phyloP scores from a whole-genome alignment of 64 coral and sea anemone species.

The Cladopsammia gracilis region DNA sequence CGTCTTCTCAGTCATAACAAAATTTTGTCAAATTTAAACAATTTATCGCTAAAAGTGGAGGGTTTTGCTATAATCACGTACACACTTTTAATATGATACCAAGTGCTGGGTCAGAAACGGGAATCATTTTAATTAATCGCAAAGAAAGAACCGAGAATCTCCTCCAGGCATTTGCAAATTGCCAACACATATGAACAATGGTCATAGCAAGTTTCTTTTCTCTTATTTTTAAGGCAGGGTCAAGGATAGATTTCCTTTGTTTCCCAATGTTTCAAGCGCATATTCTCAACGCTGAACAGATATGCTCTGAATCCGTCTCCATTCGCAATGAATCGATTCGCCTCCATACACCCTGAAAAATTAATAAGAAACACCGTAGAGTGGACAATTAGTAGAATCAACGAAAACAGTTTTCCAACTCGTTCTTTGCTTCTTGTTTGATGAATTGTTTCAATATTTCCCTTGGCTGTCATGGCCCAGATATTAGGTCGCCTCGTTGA shows the following conservation, averaged over 20 bases:
- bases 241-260: not conserved
- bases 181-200: not conserved
- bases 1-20: not conserved
- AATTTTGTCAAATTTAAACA: not conserved
- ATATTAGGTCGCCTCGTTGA: conserved; percentile 63
- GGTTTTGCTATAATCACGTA: not conserved
- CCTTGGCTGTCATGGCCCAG: conserved; percentile 19
- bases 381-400: conserved; percentile 47
- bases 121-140: conserved; percentile 33
- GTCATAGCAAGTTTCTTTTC: not conserved
- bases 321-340: not conserved
- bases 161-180: not conserved
- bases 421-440: conserved; percentile 18
- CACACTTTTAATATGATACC: not conserved
- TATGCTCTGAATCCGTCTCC: not conserved
- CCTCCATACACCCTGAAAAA: conserved; percentile 41
- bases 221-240: not conserved
- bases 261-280: not conserved
- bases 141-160: not conserved
- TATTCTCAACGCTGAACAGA: not conserved
- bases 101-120: not conserved
- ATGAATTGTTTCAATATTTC: conserved; percentile 55
- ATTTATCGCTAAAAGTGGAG: not conserved
- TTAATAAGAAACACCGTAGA: conserved; percentile 51
- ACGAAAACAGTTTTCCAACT: conserved; percentile 13